phyloP scores from a whole-genome alignment of 1,140 invertebrate genomes.

The Steinernema feltiae region DNA sequence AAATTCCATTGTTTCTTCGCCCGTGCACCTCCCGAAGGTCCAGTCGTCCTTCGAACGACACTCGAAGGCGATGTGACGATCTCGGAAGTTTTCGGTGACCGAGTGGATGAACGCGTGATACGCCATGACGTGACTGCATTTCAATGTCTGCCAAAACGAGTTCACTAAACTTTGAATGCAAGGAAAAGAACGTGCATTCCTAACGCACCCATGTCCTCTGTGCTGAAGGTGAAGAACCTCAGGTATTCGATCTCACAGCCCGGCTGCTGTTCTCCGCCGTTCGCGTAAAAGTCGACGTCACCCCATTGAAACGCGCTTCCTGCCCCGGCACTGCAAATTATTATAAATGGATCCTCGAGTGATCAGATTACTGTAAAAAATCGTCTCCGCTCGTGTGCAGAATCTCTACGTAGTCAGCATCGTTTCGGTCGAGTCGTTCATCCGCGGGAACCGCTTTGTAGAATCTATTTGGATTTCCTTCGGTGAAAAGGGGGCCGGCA shows the following conservation, averaged over 20 bases:
- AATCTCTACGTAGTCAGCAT: not conserved
- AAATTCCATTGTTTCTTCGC: not conserved
- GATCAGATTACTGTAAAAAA: not conserved
- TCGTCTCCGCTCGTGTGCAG: constrained; percentile 10
- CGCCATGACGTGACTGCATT: not conserved
- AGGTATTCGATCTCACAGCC: not conserved
- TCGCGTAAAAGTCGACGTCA: constrained; percentile 10
- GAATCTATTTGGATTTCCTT: constrained; percentile 7
- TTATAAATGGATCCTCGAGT: not conserved
- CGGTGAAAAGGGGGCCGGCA: not conserved
- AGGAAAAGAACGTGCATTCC: not conserved
- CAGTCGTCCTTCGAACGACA: not conserved
- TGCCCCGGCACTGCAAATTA: not conserved
- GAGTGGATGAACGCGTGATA: constrained; percentile 7
- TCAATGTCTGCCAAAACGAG: not conserved
- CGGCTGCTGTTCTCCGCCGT: constrained; percentile 7
- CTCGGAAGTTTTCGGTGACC: not conserved
- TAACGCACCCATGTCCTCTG: not conserved
- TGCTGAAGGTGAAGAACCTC: not conserved
- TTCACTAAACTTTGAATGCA: not conserved
- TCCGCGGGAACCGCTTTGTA: not conserved
- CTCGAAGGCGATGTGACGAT: constrained; percentile 6
- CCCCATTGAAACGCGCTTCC: not conserved
- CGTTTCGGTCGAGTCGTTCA: not conserved
- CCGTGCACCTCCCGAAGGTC: not conserved